A percentile compares a stretch with the other conserved stretches of the same genome.
Evolutionary conservation across 92 coral and sea anemone genomes (phyloP).

Genomic region (Phenganax subtilis): DNA sequence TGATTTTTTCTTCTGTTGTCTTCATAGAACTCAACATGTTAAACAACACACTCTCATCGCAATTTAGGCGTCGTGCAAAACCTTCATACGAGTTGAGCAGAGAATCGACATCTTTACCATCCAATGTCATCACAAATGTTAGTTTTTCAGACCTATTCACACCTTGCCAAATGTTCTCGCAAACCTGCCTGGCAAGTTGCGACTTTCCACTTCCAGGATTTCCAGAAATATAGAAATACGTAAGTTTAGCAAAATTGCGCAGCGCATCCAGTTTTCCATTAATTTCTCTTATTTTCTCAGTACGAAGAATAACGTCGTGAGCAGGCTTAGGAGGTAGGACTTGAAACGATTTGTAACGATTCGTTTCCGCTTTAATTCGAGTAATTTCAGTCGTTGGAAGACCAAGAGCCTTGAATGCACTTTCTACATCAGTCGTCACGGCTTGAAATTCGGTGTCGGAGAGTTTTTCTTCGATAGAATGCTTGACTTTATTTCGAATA

Average conservation of each 20-base stretch:
- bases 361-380: not conserved
- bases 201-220: not conserved
- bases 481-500: not conserved
- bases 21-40: not conserved
- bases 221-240: not conserved
- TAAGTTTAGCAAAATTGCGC: not conserved
- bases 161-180: not conserved
- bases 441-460: not conserved
- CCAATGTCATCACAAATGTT: not conserved
- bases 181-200: not conserved
- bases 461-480: not conserved
- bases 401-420: not conserved
- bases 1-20: not conserved
- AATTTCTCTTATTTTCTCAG: not conserved
- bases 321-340: not conserved
- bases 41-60: not conserved
- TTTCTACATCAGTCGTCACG: not conserved
- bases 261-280: not conserved
- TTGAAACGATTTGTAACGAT: not conserved
- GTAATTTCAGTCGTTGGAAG: not conserved
- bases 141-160: not conserved
- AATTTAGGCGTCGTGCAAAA: not conserved
- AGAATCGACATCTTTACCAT: not conserved
- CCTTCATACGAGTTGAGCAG: not conserved
- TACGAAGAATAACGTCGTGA: not conserved